Base-by-base conservation (phyloP, 2,888 invertebrate genomes). In the Drosophila conformis region DNA sequence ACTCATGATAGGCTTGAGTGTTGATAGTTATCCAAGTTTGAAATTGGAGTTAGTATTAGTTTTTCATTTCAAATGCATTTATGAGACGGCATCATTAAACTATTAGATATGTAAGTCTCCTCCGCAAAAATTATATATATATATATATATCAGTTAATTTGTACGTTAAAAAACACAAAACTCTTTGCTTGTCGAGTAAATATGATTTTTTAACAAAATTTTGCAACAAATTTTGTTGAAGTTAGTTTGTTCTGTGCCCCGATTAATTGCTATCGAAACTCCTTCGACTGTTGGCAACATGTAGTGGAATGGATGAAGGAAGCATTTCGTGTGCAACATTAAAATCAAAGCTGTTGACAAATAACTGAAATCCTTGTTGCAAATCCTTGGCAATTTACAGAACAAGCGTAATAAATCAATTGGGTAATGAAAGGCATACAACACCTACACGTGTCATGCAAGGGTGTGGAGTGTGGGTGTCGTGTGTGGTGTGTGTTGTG, bases 371-470 rank as follows among this genome's bases (percentile, higher is more conserved):
- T 83, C 85, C 83, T 71, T 70, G 76, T 60, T 73, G 76, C 77
- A 85, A 87, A 89, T 87, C 87, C 87, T 76, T 76, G 73, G 74
- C 80, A 85, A 89, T 85, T 88, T 82, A 62, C 76, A 69, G 73
- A 79, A 75, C 89, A 89, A 85, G 87, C 86, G 75, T 80, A 80
- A 89, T 88, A 89, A 88, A 88, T 88, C 88, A 88, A 89, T 85
- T 83, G 86, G 77, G 76, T 68, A 88, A 88, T 73, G 86, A 87
- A 87, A 73, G 72, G 67, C 73, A 66, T 57, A 73, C 81, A 72
- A 63, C 49, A 54, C 74, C 62, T 69, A 76, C 71, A 63, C 73
- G 65, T 77, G 69, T 57, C 66, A 21, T 49, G 18, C 48, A 40
- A n/a, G 35, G 13, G 36, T 18, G 46, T 29, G 48, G n/a, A 11